phyloP scores from a whole-genome alignment of 1,140 invertebrate genomes.

The Schmidtea mediterranea region DNA sequence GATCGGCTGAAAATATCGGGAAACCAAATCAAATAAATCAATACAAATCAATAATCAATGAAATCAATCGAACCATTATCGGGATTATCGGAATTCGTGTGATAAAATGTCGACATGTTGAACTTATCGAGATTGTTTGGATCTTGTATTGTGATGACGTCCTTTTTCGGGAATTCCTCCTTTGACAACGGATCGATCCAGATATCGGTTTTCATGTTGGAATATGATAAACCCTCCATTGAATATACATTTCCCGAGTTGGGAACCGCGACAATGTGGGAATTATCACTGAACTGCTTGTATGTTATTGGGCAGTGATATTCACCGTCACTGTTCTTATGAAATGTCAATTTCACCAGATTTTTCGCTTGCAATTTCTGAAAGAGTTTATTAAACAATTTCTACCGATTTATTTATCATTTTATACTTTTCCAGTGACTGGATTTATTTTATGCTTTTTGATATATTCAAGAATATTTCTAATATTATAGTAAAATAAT shows the following conservation, averaged over 20 bases:
- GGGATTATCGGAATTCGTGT: no score
- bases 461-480: conserved; percentile 53
- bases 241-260: conserved; percentile 84
- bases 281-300: conserved; percentile 75
- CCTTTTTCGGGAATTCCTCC: conserved; percentile 56
- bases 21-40: no score
- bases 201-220: conserved; percentile 76
- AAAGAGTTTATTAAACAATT: no score
- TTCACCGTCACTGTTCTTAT: conserved; percentile 50
- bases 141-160: conserved; percentile 73
- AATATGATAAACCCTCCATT: conserved; percentile 58
- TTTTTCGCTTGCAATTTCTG: conserved; percentile 50
- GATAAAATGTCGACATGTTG: conserved; percentile 72
- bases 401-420: no score
- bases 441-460: conserved; percentile 82
- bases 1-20: no score
- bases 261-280: conserved; percentile 65
- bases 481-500: conserved; percentile 13
- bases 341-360: conserved; percentile 62
- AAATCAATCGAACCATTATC: no score
- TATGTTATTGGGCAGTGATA: conserved; percentile 83
- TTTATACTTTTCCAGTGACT: conserved; percentile 59
- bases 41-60: no score
- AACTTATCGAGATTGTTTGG: conserved; percentile 69
- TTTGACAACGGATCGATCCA: conserved; percentile 78